These are phyloP conservation scores for Eustalomyia histrio DNA, from an alignment of 2,888 invertebrate genomes.

Conservation along the genomic window DNA sequence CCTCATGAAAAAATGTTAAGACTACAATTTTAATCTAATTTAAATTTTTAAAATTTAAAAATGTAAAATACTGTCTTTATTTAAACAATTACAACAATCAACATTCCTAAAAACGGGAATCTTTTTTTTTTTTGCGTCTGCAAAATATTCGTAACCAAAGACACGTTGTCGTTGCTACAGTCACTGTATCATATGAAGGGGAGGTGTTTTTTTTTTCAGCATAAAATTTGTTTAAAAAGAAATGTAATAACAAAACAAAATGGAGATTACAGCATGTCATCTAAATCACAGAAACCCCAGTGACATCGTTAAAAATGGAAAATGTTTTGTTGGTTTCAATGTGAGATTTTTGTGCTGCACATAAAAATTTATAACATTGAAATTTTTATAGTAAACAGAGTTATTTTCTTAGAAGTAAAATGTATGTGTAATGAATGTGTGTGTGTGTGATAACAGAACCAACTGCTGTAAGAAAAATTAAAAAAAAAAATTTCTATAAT, in stretches of 20 bases:
- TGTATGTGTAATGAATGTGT: neutral
- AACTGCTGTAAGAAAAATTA: neutral
- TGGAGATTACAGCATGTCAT: conserved; percentile 39
- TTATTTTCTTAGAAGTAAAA: neutral
- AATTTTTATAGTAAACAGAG: neutral
- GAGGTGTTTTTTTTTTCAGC: neutral
- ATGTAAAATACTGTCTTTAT: neutral
- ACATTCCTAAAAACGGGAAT: neutral
- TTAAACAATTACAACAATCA: conserved; percentile 1
- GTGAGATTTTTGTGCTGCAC: conserved; percentile 12
- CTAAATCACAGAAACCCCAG: conserved; percentile 40
- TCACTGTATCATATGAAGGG: neutral
- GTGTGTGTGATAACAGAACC: neutral
- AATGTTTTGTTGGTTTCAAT: neutral
- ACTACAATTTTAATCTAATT: neutral
- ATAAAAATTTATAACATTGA: neutral
- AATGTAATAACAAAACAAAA: conserved; percentile 12
- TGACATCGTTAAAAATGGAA: conserved; percentile 26
- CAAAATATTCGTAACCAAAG: neutral
- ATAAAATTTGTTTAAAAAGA: neutral
- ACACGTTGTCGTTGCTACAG: neutral
- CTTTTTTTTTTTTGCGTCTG: neutral
- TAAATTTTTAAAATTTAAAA: neutral
- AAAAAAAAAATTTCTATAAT: too few species aligned
- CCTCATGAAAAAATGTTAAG: too few species aligned